Percentiles rank a stretch among this genome's conserved stretches.
phyloP scores from a whole-genome alignment of 2,888 invertebrate species.

The Microctonus hyperodae region DNA sequence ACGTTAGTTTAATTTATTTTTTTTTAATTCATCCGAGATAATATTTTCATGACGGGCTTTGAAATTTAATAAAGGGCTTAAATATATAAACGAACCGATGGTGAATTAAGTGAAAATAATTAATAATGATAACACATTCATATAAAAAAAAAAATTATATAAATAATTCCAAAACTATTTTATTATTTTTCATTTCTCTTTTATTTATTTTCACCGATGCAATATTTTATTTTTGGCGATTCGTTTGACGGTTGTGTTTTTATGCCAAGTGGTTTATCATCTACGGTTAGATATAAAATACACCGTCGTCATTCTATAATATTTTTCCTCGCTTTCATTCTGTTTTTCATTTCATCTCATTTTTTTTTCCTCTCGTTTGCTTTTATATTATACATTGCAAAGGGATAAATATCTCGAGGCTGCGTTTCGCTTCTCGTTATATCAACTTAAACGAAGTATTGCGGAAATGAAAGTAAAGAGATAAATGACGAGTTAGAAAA shows the following conservation, averaged over 20 bases:
- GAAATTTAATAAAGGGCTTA: background rate
- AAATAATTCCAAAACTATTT: background rate
- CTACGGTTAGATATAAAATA: background rate
- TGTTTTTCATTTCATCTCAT: background rate
- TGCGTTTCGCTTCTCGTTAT: background rate
- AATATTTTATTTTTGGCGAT: background rate
- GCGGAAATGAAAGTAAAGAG: background rate
- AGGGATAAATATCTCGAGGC: conserved; percentile 10
- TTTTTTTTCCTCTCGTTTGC: background rate
- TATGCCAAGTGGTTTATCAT: background rate
- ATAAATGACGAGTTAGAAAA: background rate
- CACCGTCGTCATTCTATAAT: conserved; percentile 10
- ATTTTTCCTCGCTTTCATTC: conserved; percentile 4
- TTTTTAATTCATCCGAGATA: too few species aligned
- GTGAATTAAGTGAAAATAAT: background rate
- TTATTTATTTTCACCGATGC: background rate
- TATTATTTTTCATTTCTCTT: background rate
- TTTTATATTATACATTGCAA: conserved; percentile 3
- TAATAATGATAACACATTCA: too few species aligned
- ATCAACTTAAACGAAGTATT: background rate
- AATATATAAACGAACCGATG: background rate
- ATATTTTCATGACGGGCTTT: too few species aligned
- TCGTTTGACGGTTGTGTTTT: background rate
- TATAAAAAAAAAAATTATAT: too few species aligned
- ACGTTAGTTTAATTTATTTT: too few species aligned